Evolutionary conservation across 2,888 invertebrate species (phyloP).

Genomic region (Formica aserva): DNA sequence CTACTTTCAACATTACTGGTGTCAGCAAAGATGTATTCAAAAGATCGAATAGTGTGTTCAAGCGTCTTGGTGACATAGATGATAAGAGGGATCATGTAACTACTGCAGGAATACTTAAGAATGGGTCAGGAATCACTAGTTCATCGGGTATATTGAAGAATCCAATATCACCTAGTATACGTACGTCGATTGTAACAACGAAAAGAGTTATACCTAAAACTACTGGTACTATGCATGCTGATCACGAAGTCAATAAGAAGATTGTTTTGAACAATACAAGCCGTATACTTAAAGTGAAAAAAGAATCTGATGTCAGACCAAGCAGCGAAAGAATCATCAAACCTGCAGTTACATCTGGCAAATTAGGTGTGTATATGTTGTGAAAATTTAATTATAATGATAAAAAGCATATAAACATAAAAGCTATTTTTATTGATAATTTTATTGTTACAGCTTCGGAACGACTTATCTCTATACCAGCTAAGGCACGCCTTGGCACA

Average conservation of each 20-base stretch:
- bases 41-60: constrained; percentile 82
- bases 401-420: neutral
- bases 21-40: constrained; percentile 81
- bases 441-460: constrained; percentile 80
- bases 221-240: constrained; percentile 83
- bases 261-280: constrained; percentile 72
- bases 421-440: neutral
- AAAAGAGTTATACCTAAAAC: constrained; percentile 70
- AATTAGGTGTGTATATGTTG: constrained; percentile 76
- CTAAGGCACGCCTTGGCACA: constrained; percentile 82
- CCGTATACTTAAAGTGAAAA: constrained; percentile 76
- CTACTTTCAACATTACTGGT: constrained; percentile 84
- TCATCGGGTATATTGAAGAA: constrained; percentile 81
- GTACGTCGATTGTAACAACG: constrained; percentile 68
- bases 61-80: constrained; percentile 84
- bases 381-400: neutral
- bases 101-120: constrained; percentile 79
- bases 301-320: constrained; percentile 64
- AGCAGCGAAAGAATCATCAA: constrained; percentile 55
- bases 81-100: constrained; percentile 71
- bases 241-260: constrained; percentile 82
- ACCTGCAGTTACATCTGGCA: constrained; percentile 70
- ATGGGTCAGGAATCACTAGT: constrained; percentile 70
- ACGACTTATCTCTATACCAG: constrained; percentile 78
- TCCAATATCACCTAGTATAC: constrained; percentile 63